Percentiles rank a stretch among this genome's conserved stretches.
phyloP scores from a whole-genome alignment of 2,888 invertebrate genomes.

The Antitype chi region DNA sequence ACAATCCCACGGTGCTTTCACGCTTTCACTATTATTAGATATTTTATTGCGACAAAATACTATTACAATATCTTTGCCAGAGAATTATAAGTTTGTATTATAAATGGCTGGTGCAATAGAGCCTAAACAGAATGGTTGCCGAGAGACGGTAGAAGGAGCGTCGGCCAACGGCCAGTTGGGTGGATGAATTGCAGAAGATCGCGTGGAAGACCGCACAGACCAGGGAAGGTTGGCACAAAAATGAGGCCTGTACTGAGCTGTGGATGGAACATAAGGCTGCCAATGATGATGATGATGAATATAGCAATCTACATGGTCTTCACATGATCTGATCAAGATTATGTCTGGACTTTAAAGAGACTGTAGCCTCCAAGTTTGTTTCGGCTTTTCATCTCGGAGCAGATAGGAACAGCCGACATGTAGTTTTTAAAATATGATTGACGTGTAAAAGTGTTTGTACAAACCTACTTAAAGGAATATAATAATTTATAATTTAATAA shows the following conservation, averaged over 20 bases:
- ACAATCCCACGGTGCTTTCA: neutral
- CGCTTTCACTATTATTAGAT: neutral
- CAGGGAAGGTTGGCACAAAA: neutral
- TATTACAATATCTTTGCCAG: neutral
- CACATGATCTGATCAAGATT: too few relatives aligned
- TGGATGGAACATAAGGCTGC: neutral
- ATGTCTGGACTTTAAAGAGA: too few relatives aligned
- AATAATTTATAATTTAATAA: too few relatives aligned
- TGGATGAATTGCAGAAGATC: neutral
- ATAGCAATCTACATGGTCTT: too few relatives aligned
- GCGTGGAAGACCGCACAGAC: neutral
- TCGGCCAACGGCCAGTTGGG: neutral
- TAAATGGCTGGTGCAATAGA: neutral
- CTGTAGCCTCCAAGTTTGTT: too few relatives aligned
- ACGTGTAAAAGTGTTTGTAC: too few relatives aligned
- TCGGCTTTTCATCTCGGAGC: too few relatives aligned
- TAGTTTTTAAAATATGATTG: too few relatives aligned
- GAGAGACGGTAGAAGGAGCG: neutral
- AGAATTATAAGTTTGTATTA: neutral
- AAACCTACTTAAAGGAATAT: too few relatives aligned
- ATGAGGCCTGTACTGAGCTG: neutral
- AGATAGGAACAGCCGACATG: too few relatives aligned
- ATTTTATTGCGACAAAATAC: neutral
- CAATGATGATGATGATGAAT: neutral
- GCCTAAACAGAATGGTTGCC: neutral